Percentiles rank a stretch among this genome's conserved stretches.
These are phyloP conservation scores for Corbicula japonica DNA, from an alignment of 2,888 invertebrate species.

Conservation along the genomic window DNA sequence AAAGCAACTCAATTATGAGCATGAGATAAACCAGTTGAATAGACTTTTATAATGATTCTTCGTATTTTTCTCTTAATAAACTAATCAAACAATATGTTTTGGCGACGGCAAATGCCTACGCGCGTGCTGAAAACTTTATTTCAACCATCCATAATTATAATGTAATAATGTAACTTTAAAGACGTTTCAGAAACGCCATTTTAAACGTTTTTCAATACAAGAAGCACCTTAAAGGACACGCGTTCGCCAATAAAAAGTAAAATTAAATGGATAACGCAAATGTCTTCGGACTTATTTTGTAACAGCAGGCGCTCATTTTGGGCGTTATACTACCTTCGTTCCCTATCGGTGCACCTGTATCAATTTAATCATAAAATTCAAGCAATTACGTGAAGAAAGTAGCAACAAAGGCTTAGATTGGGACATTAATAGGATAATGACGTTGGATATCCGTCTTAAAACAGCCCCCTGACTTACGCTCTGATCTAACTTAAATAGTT, in stretches of 20 bases:
- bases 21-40: no score
- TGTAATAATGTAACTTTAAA: no score
- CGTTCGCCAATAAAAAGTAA: constrained; percentile 3
- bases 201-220: constrained; percentile 13
- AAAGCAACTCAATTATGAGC: no score
- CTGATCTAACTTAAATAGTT: constrained; percentile 30
- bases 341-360: constrained; percentile 50
- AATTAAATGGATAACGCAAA: constrained; percentile 12
- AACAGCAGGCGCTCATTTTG: constrained; percentile 19
- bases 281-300: constrained; percentile 14
- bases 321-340: constrained; percentile 8
- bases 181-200: background rate
- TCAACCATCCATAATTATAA: no score
- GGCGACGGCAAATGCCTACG: no score
- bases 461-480: constrained; percentile 11
- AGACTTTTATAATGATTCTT: no score
- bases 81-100: no score
- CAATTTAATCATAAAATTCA: constrained; percentile 46
- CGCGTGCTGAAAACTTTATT: no score
- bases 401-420: constrained; percentile 52
- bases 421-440: constrained; percentile 62
- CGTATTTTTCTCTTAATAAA: no score
- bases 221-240: constrained; percentile 16
- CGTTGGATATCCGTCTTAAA: constrained; percentile 52
- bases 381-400: constrained; percentile 44